Evolutionary conservation across 30 jellyfish, hydroid and myxozoan species (phyloP), one percentile per base, ranked within the genome.

Genomic region (Turritopsis rubra): DNA sequence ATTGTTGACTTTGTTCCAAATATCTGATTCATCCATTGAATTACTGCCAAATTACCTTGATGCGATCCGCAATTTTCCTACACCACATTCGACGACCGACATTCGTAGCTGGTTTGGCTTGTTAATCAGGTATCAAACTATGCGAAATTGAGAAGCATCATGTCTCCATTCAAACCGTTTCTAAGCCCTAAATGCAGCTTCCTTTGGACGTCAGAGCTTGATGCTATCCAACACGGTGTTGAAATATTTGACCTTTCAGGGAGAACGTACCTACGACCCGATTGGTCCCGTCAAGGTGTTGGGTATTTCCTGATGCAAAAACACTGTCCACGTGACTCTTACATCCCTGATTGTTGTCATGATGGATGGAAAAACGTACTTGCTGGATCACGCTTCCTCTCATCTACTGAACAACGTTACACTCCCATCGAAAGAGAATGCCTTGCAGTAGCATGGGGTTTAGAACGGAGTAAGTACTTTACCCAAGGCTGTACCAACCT

Each of bases 401-500:
- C 23, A 21, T 23, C 80, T 18, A 23, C 80, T 17, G 80, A 72
- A 28, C 80, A 72, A 25, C 80, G 80, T 16, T 72, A 72, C 80
- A 23, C 80, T 16, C 52, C 80, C 18, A 72, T 72, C 80, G 80
- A 72, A 72, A 28, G 80, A 18, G 80, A 72, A 72, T 21, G 52
- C 80, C 30, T 72, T 18, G 80, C 80, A 16, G 80, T 72, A 16
- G 80, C 80, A 16, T 72, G 80, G 80, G 80, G 80, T 25, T 72
- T 54, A 54, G 72, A n/a, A n/a, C n/a, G n/a, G n/a, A n/a, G n/a
- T n/a, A n/a, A n/a, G n/a, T n/a, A n/a, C n/a, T n/a, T n/a, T n/a
- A n/a, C n/a, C n/a, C n/a, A n/a, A n/a, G n/a, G n/a, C n/a, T n/a
- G n/a, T n/a, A n/a, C n/a, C n/a, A n/a, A n/a, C n/a, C n/a, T n/a